Conservation (phyloP, 2,113 vertebrate species). For the Rostratula benghalensis region DNA sequence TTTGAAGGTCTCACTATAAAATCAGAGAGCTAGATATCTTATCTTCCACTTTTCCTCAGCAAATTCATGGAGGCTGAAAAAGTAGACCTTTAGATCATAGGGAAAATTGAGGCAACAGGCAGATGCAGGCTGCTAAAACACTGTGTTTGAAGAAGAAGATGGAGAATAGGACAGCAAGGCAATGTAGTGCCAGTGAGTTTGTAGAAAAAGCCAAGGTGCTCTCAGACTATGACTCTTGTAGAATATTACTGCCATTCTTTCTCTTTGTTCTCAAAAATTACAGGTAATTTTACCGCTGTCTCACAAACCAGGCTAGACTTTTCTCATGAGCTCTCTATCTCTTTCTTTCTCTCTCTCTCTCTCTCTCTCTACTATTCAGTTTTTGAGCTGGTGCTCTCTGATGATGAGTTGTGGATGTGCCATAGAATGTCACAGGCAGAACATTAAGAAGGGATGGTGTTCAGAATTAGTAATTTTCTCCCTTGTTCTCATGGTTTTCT, state of each 20-base stretch:
- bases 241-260: background rate
- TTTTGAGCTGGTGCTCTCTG: background rate
- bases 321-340: background rate
- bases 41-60: background rate
- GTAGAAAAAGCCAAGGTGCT: background rate
- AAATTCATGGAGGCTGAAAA: background rate
- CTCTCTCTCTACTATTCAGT: background rate
- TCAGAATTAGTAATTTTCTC: background rate
- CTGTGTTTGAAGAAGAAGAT: background rate
- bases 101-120: background rate
- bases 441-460: accelerated
- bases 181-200: background rate
- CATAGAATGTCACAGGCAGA: background rate
- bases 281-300: background rate
- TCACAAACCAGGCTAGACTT: background rate
- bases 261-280: background rate
- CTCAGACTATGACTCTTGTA: background rate
- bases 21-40: background rate
- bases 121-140: background rate
- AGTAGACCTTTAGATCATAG: background rate
- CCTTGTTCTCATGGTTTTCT: background rate
- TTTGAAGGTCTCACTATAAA: background rate
- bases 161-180: background rate
- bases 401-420: background rate
- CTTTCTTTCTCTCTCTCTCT: background rate